Conservation (phyloP, 2,113 vertebrate species). For the Rhombomys opimus region DNA sequence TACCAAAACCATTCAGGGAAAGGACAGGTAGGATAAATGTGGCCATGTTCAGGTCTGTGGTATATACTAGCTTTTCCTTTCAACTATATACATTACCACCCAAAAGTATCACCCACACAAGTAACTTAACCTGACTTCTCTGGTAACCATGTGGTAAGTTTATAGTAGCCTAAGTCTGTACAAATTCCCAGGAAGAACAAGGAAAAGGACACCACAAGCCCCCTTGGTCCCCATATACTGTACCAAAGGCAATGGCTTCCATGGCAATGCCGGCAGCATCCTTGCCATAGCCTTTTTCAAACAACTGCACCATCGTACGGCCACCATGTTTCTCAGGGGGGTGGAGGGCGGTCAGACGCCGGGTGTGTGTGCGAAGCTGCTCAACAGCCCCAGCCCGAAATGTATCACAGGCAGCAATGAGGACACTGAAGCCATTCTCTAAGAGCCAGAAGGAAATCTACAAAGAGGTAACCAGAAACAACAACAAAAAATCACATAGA, state of each 20-base stretch:
- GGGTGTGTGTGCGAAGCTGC: constrained; percentile 97
- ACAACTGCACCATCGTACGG: constrained; percentile 93
- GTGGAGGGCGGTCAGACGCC: constrained; percentile 94
- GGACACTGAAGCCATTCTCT: constrained; percentile 96
- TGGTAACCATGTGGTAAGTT: background rate
- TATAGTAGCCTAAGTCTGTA: background rate
- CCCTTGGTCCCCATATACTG: rapidly evolving
- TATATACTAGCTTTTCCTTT: background rate
- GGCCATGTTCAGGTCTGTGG: background rate
- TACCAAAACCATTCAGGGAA: background rate
- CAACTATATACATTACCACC: background rate
- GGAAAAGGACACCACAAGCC: background rate
- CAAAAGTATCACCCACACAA: background rate
- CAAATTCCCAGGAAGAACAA: background rate
- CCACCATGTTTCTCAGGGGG: constrained; percentile 92
- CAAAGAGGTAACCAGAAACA: background rate
- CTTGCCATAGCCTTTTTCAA: constrained; percentile 98
- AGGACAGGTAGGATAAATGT: background rate
- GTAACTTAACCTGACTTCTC: background rate
- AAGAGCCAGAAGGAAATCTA: constrained; percentile 99
- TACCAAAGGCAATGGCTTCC: constrained; percentile 98
- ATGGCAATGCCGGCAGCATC: constrained; percentile 98
- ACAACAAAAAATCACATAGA: background rate
- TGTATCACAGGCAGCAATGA: constrained; percentile 97
- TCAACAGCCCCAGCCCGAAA: constrained; percentile 98